Evolutionary conservation across 2,888 invertebrate species (phyloP), one percentile per base, ranked within the genome.

Genomic region (Charanyca ferruginea): DNA sequence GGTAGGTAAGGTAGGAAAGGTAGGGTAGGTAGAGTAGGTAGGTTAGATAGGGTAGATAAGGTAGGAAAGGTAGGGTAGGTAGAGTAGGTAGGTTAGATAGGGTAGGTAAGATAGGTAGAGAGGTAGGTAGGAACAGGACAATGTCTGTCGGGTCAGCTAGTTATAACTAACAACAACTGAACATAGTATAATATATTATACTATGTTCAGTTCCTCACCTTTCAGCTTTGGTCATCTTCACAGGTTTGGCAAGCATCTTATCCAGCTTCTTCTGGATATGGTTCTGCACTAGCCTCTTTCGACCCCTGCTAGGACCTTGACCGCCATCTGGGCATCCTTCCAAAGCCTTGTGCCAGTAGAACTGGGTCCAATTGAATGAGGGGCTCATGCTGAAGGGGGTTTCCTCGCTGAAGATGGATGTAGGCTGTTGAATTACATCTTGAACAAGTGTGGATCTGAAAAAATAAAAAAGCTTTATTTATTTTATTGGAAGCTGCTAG

Each of bases 191-290:
- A n/a, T n/a, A n/a, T n/a, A n/a, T n/a, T 9, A 32, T 32, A 32
- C 9, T 32, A 28, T 11, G 28, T 7, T 42, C 13, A 47, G 8
- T 16, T 20, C 0, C 59, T 69, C 20, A 87, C 89, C 80, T 86
- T 8, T 83, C 87, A 3, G 83, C 89, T 73, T 74, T 90, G 55
- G 69, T 87, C 77, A 89, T 85, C 59, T 85, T 85, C 3, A 84
- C 84, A 0, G 91, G 90, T 53, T 86, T 83, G 0, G 85, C 65
- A 0, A 91, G 64, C 32, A 86, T 86, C 32, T 85, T 85, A 32
- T 84, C 81, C 3, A 90, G 61, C n/a, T 80, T 78, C 42, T 84
- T 81, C 66, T 89, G 87, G 25, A 89, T 73, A 51, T 66, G 74
- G n/a, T 69, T 75, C 11, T 53, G 28, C n/a, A 61, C 48, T 1